A percentile compares a stretch with the other conserved stretches of the same genome.
phyloP scores from a whole-genome alignment of 1,140 invertebrate species.

The Rhagoletis pomonella region DNA sequence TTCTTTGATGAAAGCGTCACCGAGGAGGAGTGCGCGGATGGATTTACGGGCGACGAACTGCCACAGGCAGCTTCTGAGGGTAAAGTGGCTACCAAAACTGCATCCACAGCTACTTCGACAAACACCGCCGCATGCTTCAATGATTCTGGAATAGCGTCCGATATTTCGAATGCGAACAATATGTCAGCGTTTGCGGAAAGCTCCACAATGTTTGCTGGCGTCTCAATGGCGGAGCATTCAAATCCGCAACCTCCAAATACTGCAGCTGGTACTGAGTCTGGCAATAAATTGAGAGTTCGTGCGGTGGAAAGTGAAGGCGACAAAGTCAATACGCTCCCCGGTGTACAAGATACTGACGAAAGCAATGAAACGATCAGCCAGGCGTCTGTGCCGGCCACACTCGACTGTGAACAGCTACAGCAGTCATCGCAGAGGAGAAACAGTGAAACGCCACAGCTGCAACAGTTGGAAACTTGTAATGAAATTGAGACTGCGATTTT shows the following conservation, averaged over 20 bases:
- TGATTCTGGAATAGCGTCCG: not conserved
- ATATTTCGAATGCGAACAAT: not conserved
- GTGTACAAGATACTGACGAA: not conserved
- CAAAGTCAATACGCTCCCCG: not conserved
- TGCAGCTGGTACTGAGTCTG: not conserved
- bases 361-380: no score
- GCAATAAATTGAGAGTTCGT: not conserved
- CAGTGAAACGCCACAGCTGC: constrained; percentile 54
- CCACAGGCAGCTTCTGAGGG: not conserved
- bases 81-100: not conserved
- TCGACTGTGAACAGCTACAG: not conserved
- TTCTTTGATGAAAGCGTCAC: constrained; percentile 64
- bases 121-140: not conserved
- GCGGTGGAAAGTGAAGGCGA: not conserved
- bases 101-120: not conserved
- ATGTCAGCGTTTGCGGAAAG: not conserved
- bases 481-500: constrained; percentile 71
- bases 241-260: not conserved
- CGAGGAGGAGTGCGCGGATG: constrained; percentile 14
- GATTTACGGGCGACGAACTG: not conserved
- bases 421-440: not conserved
- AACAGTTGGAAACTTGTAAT: constrained; percentile 70
- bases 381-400: not conserved
- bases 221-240: no score
- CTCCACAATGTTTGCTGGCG: not conserved